Base-by-base conservation (phyloP, 2,113 vertebrate species). In the Nibea albiflora region DNA sequence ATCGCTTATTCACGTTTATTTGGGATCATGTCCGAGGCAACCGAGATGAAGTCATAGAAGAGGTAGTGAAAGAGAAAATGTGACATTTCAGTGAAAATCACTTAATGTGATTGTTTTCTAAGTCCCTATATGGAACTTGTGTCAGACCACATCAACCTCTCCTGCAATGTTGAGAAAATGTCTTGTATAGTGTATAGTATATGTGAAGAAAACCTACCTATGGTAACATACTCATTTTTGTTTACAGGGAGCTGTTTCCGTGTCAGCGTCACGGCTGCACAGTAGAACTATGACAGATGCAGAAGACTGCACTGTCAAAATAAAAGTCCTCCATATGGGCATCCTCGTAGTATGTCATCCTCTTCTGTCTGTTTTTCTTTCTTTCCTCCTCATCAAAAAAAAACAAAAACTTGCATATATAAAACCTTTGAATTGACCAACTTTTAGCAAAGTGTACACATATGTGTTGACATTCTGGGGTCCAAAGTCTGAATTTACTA, bases 1-100 rank as follows among this genome's bases (percentile, higher is more conserved):
- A 50, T 65, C 11, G 1, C 24, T 50, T 39, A 66, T 60, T 83
- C 28, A 10, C 42, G 17, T 67, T 68, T 57, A 52, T 73, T 66
- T 73, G 31, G 35, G 46, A 47, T 74, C 47, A 39, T 72, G 39
- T 69, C 20, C 5, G 4, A 63, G 24, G 46, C 31, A 35, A 71
- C 46, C 20, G 10, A 39, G 28, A 54, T 76, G 47, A 84, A 65
- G 57, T 80, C 14, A 57, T 28, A 53, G 61, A 62, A n/a, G 3
- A 35, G 79, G 44, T 28, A 50, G 61, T 69, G 58, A 78, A 54
- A 73, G 60, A 70, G 4, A 63, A 58, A 31, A 67, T 15, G 1
- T 60, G 19, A 76, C 35, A 67, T 54, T 35, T 66, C 4, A 11
- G 11, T 24, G 24, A 20, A 64, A 44, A 7, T 16, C 68, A 54